Conservation (phyloP, 2,888 invertebrate species). For the Torymus tubicola region DNA sequence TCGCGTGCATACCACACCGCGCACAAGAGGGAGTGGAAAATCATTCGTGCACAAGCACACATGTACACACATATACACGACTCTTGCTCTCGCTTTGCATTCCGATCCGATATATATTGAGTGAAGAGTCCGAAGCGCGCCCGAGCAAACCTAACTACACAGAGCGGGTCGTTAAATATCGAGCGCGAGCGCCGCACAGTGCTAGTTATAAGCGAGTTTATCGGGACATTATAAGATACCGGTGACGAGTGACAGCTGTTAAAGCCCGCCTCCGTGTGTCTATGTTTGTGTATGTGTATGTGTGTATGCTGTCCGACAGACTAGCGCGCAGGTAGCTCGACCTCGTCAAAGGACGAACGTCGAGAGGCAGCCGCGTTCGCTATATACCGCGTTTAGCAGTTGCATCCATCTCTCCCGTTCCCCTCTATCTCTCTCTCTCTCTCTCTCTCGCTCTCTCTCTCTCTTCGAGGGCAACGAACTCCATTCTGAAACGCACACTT, state of each 20-base stretch:
- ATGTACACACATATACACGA: too few relatives aligned
- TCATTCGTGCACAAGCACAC: too few relatives aligned
- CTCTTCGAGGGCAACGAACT: constrained; percentile 67
- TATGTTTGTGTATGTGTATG: too few relatives aligned
- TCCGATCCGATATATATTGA: too few relatives aligned
- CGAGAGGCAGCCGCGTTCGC: not conserved
- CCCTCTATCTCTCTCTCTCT: not conserved
- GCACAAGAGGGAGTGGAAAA: too few relatives aligned
- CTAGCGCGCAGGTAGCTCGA: constrained; percentile 14
- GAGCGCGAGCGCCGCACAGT: not conserved
- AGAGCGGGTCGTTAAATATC: constrained; percentile 22
- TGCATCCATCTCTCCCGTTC: constrained; percentile 7
- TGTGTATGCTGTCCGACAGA: not conserved
- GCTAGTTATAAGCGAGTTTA: constrained; percentile 31
- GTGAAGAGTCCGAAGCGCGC: too few relatives aligned
- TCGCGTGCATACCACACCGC: too few relatives aligned
- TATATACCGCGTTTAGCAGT: constrained; percentile 26
- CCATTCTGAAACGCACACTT: constrained; percentile 52
- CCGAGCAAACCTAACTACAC: too few relatives aligned
- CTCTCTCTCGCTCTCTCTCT: not conserved
- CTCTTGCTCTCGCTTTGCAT: too few relatives aligned
- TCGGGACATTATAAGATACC: constrained; percentile 46
- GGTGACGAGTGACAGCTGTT: constrained; percentile 55
- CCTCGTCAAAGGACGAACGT: constrained; percentile 53
- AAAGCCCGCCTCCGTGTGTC: constrained; percentile 4